Evolutionary conservation across 2,797 vertebrate genomes (phyloP).

Genomic region (Enteromius trimaculatus): DNA sequence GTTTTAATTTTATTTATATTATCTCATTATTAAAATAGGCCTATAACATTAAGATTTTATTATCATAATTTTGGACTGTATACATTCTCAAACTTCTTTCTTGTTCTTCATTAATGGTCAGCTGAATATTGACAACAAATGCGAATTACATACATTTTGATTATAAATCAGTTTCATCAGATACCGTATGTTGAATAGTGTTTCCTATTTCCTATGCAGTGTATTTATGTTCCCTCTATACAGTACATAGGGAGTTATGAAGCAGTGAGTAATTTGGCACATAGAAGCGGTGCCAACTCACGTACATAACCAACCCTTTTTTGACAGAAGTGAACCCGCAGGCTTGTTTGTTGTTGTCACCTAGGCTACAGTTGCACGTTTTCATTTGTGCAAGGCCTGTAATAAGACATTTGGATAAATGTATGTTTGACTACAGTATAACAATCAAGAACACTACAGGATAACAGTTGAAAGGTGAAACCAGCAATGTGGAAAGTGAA

Average conservation of each 20-base stretch:
- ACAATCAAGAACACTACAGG: neutral
- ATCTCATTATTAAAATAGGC: neutral
- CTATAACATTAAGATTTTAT: neutral
- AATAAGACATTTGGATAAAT: conserved; percentile 3
- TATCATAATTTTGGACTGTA: neutral
- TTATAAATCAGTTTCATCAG: no score
- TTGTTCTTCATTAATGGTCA: no score
- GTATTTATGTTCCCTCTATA: neutral
- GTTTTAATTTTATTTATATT: neutral
- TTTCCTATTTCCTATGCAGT: neutral
- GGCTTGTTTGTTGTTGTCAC: conserved; percentile 27
- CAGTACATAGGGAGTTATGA: neutral
- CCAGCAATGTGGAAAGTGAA: neutral
- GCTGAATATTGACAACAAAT: no score
- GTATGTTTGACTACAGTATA: neutral
- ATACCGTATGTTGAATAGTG: neutral
- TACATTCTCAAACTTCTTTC: no score
- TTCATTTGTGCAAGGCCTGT: neutral
- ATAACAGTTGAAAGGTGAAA: neutral
- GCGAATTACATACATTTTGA: no score
- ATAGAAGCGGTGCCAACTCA: neutral
- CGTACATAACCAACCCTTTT: neutral
- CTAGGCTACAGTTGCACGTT: conserved; percentile 10
- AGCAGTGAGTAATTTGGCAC: neutral
- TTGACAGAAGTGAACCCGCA: neutral